Evolutionary conservation across 2,797 vertebrate genomes (phyloP).

Genomic region (Macropus fuliginosus): DNA sequence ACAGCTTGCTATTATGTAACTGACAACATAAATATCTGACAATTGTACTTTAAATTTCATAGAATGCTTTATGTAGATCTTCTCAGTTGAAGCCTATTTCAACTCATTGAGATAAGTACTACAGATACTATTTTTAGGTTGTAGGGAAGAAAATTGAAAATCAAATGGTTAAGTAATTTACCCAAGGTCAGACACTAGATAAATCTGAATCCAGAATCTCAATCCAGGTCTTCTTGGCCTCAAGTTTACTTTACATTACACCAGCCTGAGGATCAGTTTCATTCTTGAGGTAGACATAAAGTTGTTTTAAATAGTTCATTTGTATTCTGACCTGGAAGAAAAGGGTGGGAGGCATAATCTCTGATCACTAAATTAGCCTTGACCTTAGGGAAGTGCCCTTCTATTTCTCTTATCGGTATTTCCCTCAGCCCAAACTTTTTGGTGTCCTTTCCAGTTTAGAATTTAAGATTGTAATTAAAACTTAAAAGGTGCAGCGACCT

Average conservation of each 20-base stretch:
- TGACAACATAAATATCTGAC: not conserved
- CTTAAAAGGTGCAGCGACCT: not conserved
- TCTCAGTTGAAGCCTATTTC: not conserved
- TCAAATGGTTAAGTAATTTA: not conserved
- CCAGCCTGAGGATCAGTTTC: not conserved
- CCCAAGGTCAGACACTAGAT: not conserved
- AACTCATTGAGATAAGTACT: not conserved
- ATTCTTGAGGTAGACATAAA: not conserved
- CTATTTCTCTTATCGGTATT: not conserved
- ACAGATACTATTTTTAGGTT: not conserved
- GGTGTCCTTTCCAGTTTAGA: not conserved
- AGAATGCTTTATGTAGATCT: not conserved
- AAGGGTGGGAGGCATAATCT: constrained; percentile 16
- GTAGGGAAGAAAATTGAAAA: not conserved
- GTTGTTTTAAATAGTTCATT: constrained; percentile 32
- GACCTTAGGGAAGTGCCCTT: not conserved
- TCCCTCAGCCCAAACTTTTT: not conserved
- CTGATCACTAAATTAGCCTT: not conserved
- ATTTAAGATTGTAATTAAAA: not conserved
- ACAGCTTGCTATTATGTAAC: not conserved
- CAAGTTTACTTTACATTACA: not conserved
- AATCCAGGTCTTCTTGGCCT: constrained; percentile 4
- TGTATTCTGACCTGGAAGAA: constrained; percentile 3
- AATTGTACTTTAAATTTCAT: not conserved
- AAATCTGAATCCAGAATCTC: not conserved